Evolutionary conservation across 2,113 vertebrate genomes (phyloP).

Genomic region (Otolemur garnettii): DNA sequence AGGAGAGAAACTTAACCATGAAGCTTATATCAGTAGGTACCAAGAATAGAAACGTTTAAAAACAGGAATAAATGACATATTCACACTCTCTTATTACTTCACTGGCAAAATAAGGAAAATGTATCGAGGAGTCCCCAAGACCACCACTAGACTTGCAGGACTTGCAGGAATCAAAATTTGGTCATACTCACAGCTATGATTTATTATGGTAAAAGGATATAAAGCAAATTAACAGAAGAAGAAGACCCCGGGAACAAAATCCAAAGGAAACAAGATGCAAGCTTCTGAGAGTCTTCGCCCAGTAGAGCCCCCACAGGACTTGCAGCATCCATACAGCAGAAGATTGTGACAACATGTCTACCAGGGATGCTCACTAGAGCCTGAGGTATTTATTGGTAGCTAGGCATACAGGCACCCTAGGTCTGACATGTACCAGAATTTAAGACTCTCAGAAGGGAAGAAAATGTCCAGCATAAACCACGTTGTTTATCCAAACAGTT

Average conservation of each 20-base stretch:
- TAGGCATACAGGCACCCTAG: neutral
- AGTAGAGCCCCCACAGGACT: neutral
- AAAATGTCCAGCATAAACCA: neutral
- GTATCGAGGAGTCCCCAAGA: neutral
- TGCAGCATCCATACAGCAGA: neutral
- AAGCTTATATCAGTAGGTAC: neutral
- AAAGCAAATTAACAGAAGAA: neutral
- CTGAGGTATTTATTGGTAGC: neutral
- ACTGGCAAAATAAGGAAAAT: neutral
- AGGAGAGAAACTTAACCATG: neutral
- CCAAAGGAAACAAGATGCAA: neutral
- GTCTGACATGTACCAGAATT: neutral
- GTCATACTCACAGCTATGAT: neutral
- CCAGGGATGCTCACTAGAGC: neutral
- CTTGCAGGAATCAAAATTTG: neutral
- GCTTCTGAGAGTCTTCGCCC: neutral
- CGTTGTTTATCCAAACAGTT: neutral
- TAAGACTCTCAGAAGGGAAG: neutral
- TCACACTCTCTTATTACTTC: neutral
- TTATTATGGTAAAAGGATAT: neutral
- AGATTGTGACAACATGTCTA: neutral
- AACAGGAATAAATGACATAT: neutral
- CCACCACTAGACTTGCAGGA: neutral
- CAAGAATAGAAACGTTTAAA: neutral
- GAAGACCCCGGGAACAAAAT: neutral